phyloP scores from a whole-genome alignment of 2,113 vertebrate species.

The Brachionichthys hirsutus region DNA sequence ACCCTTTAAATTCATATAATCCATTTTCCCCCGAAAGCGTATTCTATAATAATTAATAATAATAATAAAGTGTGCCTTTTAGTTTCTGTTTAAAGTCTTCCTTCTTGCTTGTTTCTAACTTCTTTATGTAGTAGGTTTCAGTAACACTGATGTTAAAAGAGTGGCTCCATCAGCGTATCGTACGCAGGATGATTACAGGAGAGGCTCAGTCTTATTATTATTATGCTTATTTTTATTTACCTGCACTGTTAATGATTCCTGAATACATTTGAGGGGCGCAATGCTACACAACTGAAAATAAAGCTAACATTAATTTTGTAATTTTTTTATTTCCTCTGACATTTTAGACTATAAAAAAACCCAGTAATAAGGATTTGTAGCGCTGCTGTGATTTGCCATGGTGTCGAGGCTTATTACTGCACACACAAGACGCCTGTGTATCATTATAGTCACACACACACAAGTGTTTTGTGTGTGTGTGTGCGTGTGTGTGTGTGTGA shows the following conservation, averaged over 20 bases:
- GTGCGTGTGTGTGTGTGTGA: conserved; percentile 24
- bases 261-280: not conserved
- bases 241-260: conserved; percentile 9
- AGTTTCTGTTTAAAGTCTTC: too few species aligned
- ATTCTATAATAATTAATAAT: too few species aligned
- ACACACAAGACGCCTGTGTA: not conserved
- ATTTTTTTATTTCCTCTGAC: too few species aligned
- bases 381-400: conserved; percentile 6
- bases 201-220: conserved; percentile 3
- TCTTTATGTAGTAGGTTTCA: conserved; percentile 18
- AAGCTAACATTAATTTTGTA: not conserved
- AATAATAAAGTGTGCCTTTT: too few species aligned
- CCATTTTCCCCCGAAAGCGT: too few species aligned
- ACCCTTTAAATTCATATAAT: too few species aligned
- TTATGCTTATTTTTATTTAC: conserved; percentile 35
- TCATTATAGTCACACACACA: conserved; percentile 28
- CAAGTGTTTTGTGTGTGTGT: conserved; percentile 20
- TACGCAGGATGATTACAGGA: conserved; percentile 15
- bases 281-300: not conserved
- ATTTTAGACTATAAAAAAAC: too few species aligned
- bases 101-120: too few species aligned
- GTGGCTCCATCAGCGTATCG: conserved; percentile 18
- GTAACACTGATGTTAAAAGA: conserved; percentile 5
- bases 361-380: conserved; percentile 7
- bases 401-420: conserved; percentile 22